Evolutionary conservation across 2,113 vertebrate genomes (phyloP).

Genomic region (Menura novaehollandiae): DNA sequence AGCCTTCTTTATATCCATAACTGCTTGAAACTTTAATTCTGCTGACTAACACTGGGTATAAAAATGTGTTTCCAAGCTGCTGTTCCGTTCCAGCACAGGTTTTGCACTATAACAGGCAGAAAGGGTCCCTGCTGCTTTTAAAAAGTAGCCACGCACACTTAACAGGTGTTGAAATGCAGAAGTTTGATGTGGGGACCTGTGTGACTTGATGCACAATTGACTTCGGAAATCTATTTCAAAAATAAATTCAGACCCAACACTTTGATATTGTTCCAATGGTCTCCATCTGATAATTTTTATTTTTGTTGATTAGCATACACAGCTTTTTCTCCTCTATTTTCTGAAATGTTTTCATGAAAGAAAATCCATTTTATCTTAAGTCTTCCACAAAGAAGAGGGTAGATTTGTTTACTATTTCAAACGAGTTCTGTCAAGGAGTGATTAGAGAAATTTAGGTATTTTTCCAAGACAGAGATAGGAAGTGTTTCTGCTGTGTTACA

Average conservation of each 20-base stretch:
- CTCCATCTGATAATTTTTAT: not conserved
- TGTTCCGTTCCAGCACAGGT: not conserved
- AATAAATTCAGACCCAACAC: not conserved
- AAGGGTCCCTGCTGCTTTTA: not conserved
- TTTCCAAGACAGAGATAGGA: not conserved
- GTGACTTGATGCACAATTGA: not conserved
- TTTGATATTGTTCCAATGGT: not conserved
- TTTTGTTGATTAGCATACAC: not conserved
- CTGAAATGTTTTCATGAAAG: not conserved
- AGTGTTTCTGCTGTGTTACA: not conserved
- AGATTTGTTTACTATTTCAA: not conserved
- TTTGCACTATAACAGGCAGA: not conserved
- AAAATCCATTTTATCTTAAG: not conserved
- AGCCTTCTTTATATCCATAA: not conserved
- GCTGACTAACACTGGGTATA: not conserved
- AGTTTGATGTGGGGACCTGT: not conserved
- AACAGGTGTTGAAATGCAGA: not conserved
- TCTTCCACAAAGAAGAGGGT: not conserved
- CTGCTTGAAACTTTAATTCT: not conserved
- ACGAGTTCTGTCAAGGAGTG: not conserved
- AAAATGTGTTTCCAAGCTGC: not conserved
- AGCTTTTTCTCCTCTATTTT: fast-evolving
- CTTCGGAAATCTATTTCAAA: not conserved
- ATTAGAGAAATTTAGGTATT: not conserved
- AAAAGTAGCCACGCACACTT: not conserved